Evolutionary conservation across 92 coral and sea anemone species (phyloP), one percentile per base, ranked within the genome.

Genomic region (Parazoanthus swiftii): DNA sequence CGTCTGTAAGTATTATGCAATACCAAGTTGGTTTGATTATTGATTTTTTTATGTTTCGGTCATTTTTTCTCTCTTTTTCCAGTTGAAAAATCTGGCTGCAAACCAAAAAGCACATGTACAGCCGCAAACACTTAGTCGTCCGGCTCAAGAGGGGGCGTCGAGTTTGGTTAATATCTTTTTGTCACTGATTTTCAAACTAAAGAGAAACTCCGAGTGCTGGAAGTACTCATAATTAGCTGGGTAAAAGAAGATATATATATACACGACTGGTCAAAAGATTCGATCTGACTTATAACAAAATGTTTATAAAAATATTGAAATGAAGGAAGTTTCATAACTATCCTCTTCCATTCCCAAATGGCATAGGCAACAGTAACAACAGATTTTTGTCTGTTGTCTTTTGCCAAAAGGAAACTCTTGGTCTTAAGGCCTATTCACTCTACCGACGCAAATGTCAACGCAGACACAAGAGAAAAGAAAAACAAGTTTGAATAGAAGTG

Each of bases 311-410:
- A 65, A 65, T 65, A 65, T 65, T 65, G 71, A 65, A 20, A 65
- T 65, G 71, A 65, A 65, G 71, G 71, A 65, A 65, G 71, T 65
- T 65, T 65, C 14, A 65, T 65, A 65, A 65, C 71, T 65, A 65
- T 65, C 71, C 71, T 65, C 71, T 65, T 65, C 71, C 71, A 65
- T 65, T 65, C 71, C 71, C 71, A 65, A 65, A 65, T 65, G 71
- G 71, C 71, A 65, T 65, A 65, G 71, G 71, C 71, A 65, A 65
- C 71, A 65, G 21, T 65, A 65, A 65, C 71, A 65, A 65, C 71
- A 65, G 71, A 65, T 65, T 65, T 65, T 65, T 65, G 71, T 65
- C 71, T 65, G 71, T 65, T 65, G 71, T 65, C 71, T 65, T 65
- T 65, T 0, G 71, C 0, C 71, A 65, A 65, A 65, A 65, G 71